Evolutionary conservation across 1,140 invertebrate genomes (phyloP).

Genomic region (Brachionus rubens): DNA sequence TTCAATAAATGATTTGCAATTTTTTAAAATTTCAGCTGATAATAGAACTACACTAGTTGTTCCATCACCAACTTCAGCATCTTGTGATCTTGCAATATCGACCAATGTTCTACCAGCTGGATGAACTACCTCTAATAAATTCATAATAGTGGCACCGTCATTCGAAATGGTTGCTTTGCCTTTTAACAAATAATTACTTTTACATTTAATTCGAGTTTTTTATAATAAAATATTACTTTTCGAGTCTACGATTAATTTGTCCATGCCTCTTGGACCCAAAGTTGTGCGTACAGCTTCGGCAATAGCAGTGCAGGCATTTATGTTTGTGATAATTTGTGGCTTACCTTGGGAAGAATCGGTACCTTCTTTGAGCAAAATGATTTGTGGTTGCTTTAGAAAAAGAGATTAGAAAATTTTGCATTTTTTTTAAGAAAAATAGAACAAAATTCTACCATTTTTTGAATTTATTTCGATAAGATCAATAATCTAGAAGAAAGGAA

Average conservation of each 20-base stretch:
- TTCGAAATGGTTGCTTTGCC: constrained; percentile 91
- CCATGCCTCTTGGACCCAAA: constrained; percentile 95
- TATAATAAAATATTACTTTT: neutral
- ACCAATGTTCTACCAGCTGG: constrained; percentile 95
- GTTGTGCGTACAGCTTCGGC: constrained; percentile 94
- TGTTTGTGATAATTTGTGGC: constrained; percentile 92
- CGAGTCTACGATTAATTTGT: constrained; percentile 89
- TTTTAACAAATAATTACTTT: no score
- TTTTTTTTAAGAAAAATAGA: constrained; percentile 17
- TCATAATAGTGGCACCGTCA: constrained; percentile 98
- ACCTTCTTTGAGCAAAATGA: constrained; percentile 94
- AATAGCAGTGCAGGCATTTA: constrained; percentile 95
- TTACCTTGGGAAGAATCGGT: constrained; percentile 94
- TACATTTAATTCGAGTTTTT: neutral
- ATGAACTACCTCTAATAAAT: constrained; percentile 91
- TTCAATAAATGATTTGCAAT: constrained; percentile 89
- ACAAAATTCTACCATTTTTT: constrained; percentile 8
- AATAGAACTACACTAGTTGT: constrained; percentile 93
- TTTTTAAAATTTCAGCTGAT: constrained; percentile 90
- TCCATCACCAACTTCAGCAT: constrained; percentile 97
- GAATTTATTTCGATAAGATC: neutral
- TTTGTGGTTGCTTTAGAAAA: constrained; percentile 80
- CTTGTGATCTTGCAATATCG: constrained; percentile 98
- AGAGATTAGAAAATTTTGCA: no score
- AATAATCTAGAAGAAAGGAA: neutral